Evolutionary conservation across 2,797 vertebrate genomes (phyloP), one percentile per base, ranked within the genome.

Genomic region (Typhlichthys eigenmanni): DNA sequence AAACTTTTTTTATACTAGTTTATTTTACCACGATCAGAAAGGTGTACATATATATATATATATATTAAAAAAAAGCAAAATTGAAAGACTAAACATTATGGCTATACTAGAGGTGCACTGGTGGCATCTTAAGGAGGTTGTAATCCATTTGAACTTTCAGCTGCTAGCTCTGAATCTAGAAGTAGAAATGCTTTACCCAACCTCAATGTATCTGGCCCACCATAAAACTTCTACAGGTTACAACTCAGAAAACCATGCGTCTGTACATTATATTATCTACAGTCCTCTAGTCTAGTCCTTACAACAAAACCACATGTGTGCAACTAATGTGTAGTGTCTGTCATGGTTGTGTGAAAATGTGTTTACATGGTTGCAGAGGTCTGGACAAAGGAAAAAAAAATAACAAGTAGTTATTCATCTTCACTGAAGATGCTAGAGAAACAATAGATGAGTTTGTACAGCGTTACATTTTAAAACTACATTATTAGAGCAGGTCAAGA

Each of bases 401-500:
- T 0, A 12, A 43, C 62, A 60, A 49, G 13, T 58, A 63, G 54
- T 54, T 58, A 47, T 56, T 55, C 69, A 81, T 82, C 87, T 89
- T 90, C 86, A 86, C 78, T 87, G 85, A 88, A 89, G 85, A 88
- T 64, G 80, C 65, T 68, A 62, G 60, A 19, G 14, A 29, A 29
- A 43, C 38, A 43, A 43, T 43, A 8, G 38, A 69, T 54, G 63
- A 71, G 68, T 74, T 75, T 74, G 55, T 52, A 60, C 24, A 60
- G 16, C 5, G 45, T 45, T 52, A 38, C 32, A 34, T 24, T 53
- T 43, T 43, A 53, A 45, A 62, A 62, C 50, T 58, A 67, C 58
- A 62, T 81, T 69, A 82, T 84, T 79, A 78, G 74, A 59, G 46
- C 72, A 60, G 71, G 68, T 72, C 16, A 48, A 71, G 55, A 69